Conservation (phyloP, 2,797 vertebrate species). For the Orientallactaga sibirica region DNA sequence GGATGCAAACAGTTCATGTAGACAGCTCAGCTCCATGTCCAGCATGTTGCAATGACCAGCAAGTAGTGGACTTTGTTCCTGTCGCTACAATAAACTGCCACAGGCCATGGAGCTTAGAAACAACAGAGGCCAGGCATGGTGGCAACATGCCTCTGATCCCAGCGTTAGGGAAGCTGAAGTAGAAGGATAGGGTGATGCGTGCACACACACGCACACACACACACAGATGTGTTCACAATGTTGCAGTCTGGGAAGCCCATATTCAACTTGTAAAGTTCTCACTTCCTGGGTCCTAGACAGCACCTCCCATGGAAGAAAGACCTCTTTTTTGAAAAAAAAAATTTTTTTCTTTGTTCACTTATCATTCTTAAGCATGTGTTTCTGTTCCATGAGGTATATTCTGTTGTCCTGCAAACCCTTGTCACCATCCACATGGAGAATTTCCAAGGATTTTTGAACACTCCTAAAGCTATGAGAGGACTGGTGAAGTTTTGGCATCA, state of each 20-base stretch:
- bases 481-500: neutral
- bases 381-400: neutral
- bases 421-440: neutral
- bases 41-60: fast-evolving
- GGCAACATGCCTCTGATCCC: too few relatives aligned
- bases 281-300: neutral
- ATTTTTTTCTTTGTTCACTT: neutral
- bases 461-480: neutral
- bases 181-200: too few relatives aligned
- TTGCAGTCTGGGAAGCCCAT: neutral
- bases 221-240: neutral
- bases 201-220: too few relatives aligned
- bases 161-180: too few relatives aligned
- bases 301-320: neutral
- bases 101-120: neutral
- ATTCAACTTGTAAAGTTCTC: neutral
- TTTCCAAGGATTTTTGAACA: neutral
- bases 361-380: neutral
- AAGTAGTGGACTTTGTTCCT: neutral
- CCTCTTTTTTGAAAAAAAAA: neutral
- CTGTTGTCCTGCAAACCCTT: neutral
- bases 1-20: neutral
- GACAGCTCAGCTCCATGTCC: neutral
- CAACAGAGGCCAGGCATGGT: neutral
- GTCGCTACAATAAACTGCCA: neutral